Conservation (phyloP, 2,888 invertebrate genomes). For the Limnephilus auricula region DNA sequence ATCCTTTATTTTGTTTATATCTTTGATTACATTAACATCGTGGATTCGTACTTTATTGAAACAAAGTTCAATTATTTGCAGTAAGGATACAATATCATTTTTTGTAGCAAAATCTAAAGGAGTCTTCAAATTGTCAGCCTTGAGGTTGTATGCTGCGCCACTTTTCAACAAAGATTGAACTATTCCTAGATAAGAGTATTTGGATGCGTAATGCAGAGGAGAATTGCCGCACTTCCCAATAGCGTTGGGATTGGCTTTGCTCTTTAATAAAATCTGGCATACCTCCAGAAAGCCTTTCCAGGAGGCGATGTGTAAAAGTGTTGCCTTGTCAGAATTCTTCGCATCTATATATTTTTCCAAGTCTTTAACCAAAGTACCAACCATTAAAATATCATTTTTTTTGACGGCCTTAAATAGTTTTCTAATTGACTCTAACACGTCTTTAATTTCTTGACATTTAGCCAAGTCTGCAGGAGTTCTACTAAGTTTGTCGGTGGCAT, state of each 20-base stretch:
- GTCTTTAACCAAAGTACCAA: not conserved
- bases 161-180: not conserved
- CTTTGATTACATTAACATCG: not conserved
- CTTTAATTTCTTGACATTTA: too few relatives aligned
- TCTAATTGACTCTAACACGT: too few relatives aligned
- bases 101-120: not conserved
- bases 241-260: too few relatives aligned
- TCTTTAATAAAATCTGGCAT: not conserved
- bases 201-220: slow-evolving; percentile 20
- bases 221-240: too few relatives aligned
- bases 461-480: too few relatives aligned
- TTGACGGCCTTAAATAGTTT: not conserved
- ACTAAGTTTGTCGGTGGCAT: too few relatives aligned
- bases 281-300: not conserved
- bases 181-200: not conserved
- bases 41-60: not conserved
- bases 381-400: not conserved
- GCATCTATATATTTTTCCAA: too few relatives aligned
- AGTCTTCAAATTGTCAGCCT: not conserved
- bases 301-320: not conserved
- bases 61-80: too few relatives aligned
- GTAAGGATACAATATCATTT: too few relatives aligned
- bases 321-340: too few relatives aligned
- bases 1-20: slow-evolving; percentile 17
- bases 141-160: slow-evolving; percentile 2